Conservation (phyloP, 2,888 invertebrate genomes). For the Temnothorax ravouxi region DNA sequence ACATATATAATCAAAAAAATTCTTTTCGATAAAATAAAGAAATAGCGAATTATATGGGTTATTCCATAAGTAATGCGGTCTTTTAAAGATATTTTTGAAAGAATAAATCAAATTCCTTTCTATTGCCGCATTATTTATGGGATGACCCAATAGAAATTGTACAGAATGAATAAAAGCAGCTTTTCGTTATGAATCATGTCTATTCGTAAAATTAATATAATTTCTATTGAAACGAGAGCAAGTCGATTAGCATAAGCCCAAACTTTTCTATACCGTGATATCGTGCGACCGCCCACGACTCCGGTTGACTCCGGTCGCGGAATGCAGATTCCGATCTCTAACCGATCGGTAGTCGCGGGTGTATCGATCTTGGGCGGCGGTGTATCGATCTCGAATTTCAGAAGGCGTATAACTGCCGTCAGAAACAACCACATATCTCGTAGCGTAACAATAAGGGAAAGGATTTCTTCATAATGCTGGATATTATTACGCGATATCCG, state of each 20-base stretch:
- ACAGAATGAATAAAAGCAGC: neutral
- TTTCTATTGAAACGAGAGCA: constrained; percentile 2
- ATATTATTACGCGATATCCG: constrained; percentile 74
- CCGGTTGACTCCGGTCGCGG: constrained; percentile 13
- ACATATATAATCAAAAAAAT: neutral
- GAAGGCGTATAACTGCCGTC: constrained; percentile 24
- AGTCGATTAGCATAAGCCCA: neutral
- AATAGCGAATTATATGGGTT: neutral
- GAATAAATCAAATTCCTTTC: no score
- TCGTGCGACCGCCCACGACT: constrained; percentile 14
- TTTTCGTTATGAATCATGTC: neutral
- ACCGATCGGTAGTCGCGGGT: constrained; percentile 31
- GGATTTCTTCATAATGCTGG: constrained; percentile 70
- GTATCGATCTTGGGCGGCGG: constrained; percentile 2
- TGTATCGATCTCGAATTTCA: constrained; percentile 57
- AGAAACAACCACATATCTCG: constrained; percentile 36
- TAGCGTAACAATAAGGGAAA: constrained; percentile 70
- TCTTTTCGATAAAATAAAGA: neutral
- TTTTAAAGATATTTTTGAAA: no score
- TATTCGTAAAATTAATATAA: constrained; percentile 13
- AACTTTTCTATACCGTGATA: neutral
- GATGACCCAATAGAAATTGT: constrained; percentile 3
- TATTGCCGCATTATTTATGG: no score
- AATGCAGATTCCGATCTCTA: constrained; percentile 36
- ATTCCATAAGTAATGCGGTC: no score